These are phyloP conservation scores for Ophioderma brevispina DNA, from an alignment of 35 echinoderm and acorn worm species.

Conservation along the genomic window DNA sequence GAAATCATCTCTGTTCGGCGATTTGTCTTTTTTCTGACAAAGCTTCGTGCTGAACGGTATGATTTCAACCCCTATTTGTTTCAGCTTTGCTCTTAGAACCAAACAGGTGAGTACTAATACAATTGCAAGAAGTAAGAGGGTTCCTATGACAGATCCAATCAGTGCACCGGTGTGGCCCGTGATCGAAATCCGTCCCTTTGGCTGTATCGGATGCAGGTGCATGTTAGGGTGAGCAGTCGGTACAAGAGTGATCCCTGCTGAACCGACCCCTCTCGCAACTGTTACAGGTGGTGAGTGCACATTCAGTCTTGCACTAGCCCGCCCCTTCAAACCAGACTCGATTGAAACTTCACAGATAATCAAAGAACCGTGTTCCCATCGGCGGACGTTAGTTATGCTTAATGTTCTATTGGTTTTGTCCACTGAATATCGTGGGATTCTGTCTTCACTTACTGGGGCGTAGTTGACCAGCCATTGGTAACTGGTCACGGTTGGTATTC, in stretches of 20 bases:
- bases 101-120: slow-evolving; percentile 8
- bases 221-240: not conserved
- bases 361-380: slow-evolving; percentile 46
- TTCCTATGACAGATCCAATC: not conserved
- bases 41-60: not conserved
- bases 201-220: not conserved
- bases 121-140: not conserved
- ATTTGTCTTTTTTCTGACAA: slow-evolving; percentile 29
- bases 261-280: not conserved
- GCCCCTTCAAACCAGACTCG: slow-evolving; percentile 43
- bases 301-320: slow-evolving; percentile 23
- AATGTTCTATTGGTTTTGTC: slow-evolving; percentile 46
- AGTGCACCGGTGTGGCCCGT: not conserved
- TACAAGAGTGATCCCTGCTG: not conserved
- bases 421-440: slow-evolving; percentile 20
- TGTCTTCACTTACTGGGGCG: not conserved
- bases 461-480: slow-evolving; percentile 59
- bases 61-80: not conserved
- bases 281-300: slow-evolving; percentile 16
- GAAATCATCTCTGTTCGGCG: slow-evolving; percentile 34
- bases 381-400: slow-evolving; percentile 34
- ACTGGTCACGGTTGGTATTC: slow-evolving; percentile 16
- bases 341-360: slow-evolving; percentile 43
- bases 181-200: not conserved
- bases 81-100: not conserved